Percentiles rank a stretch among this genome's conserved stretches.
Evolutionary conservation across 1,140 invertebrate genomes (phyloP).

Genomic region (Orius laevigatus): DNA sequence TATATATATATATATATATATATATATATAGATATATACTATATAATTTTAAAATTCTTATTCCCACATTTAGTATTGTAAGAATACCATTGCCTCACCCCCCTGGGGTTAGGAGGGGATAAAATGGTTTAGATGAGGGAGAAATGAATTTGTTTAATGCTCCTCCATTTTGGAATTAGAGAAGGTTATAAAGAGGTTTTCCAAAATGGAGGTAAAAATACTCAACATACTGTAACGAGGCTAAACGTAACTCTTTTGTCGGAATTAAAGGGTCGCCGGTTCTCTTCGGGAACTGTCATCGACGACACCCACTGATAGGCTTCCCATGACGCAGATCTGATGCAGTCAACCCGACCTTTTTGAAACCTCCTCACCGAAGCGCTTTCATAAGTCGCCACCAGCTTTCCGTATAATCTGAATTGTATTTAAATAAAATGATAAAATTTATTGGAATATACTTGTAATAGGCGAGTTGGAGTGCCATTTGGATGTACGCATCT

Average conservation of each 20-base stretch:
- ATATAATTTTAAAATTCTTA: too few relatives aligned
- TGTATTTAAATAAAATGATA: not conserved
- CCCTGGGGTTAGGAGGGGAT: too few relatives aligned
- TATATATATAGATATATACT: too few relatives aligned
- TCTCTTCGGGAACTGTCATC: conserved; percentile 56
- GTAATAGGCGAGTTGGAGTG: conserved; percentile 88
- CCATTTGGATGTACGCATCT: conserved; percentile 90
- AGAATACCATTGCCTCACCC: too few relatives aligned
- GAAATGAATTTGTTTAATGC: too few relatives aligned
- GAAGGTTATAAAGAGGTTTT: too few relatives aligned
- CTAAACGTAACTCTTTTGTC: conserved; percentile 62
- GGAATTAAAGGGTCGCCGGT: conserved; percentile 25
- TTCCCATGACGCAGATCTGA: conserved; percentile 78
- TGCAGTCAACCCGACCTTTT: conserved; percentile 89
- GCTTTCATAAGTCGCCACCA: conserved; percentile 95
- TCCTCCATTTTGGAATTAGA: too few relatives aligned
- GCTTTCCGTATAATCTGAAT: conserved; percentile 64
- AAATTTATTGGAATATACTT: conserved; percentile 58
- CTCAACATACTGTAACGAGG: conserved; percentile 50
- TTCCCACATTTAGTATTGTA: too few relatives aligned
- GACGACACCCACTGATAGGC: conserved; percentile 81
- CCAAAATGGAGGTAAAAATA: too few relatives aligned
- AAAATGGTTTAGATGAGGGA: too few relatives aligned
- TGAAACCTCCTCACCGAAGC: conserved; percentile 82
- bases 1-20: too few relatives aligned